phyloP scores from a whole-genome alignment of 2,113 vertebrate genomes.

The Equus quagga region DNA sequence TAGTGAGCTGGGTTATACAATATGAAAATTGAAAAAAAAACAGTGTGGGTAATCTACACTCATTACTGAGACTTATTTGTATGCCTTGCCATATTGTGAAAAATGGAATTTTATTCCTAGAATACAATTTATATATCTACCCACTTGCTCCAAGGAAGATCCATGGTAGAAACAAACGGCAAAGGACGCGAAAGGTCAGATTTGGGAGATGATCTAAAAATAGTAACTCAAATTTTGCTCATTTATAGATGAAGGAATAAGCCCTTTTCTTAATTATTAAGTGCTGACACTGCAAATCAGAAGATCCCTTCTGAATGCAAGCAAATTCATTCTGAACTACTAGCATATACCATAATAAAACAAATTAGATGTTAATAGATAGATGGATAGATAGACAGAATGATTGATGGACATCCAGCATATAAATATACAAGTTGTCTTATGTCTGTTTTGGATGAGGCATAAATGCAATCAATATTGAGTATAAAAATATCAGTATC shows the following conservation, averaged over 20 bases:
- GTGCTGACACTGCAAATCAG: not conserved
- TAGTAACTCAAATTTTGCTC: not conserved
- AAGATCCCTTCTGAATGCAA: not conserved
- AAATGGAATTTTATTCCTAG: not conserved
- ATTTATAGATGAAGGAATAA: not conserved
- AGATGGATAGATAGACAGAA: not conserved
- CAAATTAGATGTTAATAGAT: not conserved
- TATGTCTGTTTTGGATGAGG: not conserved
- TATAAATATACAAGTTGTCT: not conserved
- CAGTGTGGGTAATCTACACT: not conserved
- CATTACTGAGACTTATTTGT: not conserved
- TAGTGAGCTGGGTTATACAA: not conserved
- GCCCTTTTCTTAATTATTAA: not conserved
- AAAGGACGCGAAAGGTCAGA: not conserved
- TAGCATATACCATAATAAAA: not conserved
- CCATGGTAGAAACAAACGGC: not conserved
- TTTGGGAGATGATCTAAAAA: not conserved
- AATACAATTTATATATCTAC: not conserved
- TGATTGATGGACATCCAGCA: not conserved
- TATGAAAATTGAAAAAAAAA: not conserved
- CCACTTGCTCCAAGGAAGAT: not conserved
- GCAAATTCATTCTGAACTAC: not conserved
- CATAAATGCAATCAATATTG: not conserved
- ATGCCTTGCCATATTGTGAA: not conserved
- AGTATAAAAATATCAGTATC: not conserved